Evolutionary conservation across 2,888 invertebrate genomes (phyloP).

Genomic region (Actias luna): DNA sequence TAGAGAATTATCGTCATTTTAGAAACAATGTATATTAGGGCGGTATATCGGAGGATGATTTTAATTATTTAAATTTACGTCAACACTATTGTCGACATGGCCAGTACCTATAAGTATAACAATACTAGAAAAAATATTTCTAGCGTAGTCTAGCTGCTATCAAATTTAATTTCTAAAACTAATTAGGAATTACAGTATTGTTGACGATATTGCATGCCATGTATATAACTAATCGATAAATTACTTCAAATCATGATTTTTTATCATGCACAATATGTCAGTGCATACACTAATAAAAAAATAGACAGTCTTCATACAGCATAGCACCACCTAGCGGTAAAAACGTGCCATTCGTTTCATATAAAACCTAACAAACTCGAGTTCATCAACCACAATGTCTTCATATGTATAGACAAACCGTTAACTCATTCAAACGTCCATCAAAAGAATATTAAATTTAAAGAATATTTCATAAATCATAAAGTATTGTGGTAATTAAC

Average conservation of each 20-base stretch:
- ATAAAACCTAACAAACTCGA: conserved; percentile 6
- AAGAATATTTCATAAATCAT: neutral
- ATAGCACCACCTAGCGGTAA: neutral
- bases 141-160: neutral
- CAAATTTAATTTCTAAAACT: neutral
- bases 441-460: neutral
- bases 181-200: neutral
- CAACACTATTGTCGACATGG: too few species aligned
- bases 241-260: neutral
- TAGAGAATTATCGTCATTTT: too few species aligned
- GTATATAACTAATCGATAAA: neutral
- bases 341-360: neutral
- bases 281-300: neutral
- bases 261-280: neutral
- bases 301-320: neutral
- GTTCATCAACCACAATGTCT: conserved; percentile 12
- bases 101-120: too few species aligned
- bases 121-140: too few species aligned
- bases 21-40: too few species aligned
- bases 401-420: neutral
- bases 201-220: neutral
- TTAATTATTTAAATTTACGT: too few species aligned
- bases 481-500: neutral
- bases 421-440: conserved; percentile 9
- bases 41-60: too few species aligned